These are phyloP conservation scores for Xenus cinereus DNA, from an alignment of 2,113 vertebrate genomes.

Conservation along the genomic window DNA sequence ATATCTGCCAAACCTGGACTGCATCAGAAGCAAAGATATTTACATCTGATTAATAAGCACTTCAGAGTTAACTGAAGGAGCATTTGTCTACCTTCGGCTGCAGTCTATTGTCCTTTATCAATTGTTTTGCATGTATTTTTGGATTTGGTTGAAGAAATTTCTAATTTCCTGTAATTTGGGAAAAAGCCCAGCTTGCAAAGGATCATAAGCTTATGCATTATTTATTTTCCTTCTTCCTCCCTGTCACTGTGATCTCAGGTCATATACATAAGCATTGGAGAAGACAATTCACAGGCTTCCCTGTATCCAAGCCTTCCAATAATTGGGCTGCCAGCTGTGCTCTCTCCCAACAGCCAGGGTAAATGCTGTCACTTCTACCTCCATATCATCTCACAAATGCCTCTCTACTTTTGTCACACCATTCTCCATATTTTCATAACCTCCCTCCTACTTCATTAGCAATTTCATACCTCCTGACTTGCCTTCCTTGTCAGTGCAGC, in stretches of 20 bases:
- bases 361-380: neutral
- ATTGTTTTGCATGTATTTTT: neutral
- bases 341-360: neutral
- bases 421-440: neutral
- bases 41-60: neutral
- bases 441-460: neutral
- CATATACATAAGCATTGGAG: neutral
- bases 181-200: neutral
- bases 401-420: neutral
- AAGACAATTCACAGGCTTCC: neutral
- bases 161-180: neutral
- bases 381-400: neutral
- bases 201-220: neutral
- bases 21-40: neutral
- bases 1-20: neutral
- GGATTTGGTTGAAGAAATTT: neutral
- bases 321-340: accelerated
- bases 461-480: neutral
- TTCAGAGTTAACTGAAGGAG: neutral
- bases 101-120: neutral
- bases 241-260: neutral
- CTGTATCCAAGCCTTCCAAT: neutral
- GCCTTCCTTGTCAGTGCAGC: neutral
- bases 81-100: neutral
- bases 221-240: neutral